Conservation (phyloP, 2,113 vertebrate genomes). For the Cinclus mexicanus region DNA sequence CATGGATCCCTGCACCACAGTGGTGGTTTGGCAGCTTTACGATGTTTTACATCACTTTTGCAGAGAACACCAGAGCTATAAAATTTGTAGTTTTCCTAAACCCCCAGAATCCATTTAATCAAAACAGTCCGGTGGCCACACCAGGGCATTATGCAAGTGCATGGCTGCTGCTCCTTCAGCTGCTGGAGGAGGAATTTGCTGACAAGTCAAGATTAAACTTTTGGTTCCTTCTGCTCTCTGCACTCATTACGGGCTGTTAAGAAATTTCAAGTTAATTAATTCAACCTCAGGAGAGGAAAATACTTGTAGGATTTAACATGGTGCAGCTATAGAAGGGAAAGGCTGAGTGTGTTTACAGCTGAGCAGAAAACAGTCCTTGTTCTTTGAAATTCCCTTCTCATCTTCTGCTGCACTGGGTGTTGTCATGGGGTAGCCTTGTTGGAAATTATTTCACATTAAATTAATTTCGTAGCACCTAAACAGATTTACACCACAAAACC, state of each 20-base stretch:
- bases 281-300: slow-evolving; percentile 44
- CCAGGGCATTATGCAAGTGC: slow-evolving; percentile 52
- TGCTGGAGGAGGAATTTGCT: slow-evolving; percentile 50
- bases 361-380: not conserved
- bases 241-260: slow-evolving; percentile 28
- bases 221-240: slow-evolving; percentile 21
- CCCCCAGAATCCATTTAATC: slow-evolving; percentile 75
- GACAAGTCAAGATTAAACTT: slow-evolving; percentile 48
- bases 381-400: not conserved
- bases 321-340: not conserved
- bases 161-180: slow-evolving; percentile 16
- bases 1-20: not conserved
- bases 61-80: slow-evolving; percentile 70
- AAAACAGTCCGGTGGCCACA: slow-evolving; percentile 60
- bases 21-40: slow-evolving; percentile 69
- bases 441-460: not conserved
- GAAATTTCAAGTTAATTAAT: slow-evolving; percentile 50
- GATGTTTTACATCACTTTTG: slow-evolving; percentile 73
- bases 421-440: not conserved
- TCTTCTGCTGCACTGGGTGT: not conserved
- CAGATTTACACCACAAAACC: not conserved
- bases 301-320: not conserved
- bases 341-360: not conserved
- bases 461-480: not conserved
- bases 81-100: slow-evolving; percentile 74